phyloP scores from a whole-genome alignment of 2,113 vertebrate genomes.

The Nothobranchius kuhntae region DNA sequence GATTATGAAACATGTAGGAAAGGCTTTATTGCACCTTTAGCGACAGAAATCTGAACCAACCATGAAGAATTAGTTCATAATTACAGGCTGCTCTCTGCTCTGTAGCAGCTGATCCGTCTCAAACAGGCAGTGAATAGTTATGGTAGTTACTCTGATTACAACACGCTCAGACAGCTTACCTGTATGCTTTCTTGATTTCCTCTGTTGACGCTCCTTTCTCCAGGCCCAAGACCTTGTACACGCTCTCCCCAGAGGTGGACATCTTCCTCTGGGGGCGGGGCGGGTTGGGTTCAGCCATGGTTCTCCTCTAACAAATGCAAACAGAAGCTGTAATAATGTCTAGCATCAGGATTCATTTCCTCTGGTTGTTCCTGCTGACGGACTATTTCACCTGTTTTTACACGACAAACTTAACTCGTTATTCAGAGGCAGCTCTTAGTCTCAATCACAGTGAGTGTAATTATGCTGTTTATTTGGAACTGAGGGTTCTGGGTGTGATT shows the following conservation, averaged over 20 bases:
- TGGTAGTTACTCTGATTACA: background rate
- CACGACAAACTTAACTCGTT: no score
- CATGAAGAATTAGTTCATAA: background rate
- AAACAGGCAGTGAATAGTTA: background rate
- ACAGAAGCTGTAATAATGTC: no score
- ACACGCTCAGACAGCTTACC: conserved; percentile 72
- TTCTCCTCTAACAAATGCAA: conserved; percentile 60
- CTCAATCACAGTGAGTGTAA: no score
- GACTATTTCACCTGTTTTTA: no score
- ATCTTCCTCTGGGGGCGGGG: conserved; percentile 82
- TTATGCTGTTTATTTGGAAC: no score
- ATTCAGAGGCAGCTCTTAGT: no score
- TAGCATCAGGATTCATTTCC: no score
- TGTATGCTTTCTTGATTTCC: conserved; percentile 91
- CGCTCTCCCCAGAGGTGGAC: conserved; percentile 85
- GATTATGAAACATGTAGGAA: no score
- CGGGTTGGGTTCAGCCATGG: conserved; percentile 80
- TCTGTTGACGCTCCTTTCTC: conserved; percentile 87
- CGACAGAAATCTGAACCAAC: no score
- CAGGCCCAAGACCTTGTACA: conserved; percentile 87
- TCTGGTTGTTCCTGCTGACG: no score
- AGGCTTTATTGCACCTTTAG: no score
- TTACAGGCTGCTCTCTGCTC: background rate
- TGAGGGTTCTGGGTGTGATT: no score
- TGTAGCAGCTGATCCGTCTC: background rate